A percentile compares a stretch with the other conserved stretches of the same genome.
These are phyloP conservation scores for Parapristionchus giblindavisi DNA, from an alignment of 2,888 invertebrate species.

Conservation along the genomic window DNA sequence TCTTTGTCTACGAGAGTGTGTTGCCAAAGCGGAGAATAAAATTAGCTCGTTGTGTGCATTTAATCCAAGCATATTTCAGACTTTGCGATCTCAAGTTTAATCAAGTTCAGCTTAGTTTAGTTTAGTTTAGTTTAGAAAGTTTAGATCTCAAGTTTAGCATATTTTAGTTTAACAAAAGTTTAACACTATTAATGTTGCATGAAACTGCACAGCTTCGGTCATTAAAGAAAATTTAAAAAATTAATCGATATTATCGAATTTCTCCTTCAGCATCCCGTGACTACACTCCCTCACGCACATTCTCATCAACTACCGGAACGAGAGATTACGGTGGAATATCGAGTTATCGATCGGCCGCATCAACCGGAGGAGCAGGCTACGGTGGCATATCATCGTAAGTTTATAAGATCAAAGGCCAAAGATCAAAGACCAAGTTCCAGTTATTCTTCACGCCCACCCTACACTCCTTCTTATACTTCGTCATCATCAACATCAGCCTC, in stretches of 20 bases:
- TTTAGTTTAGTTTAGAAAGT: no score
- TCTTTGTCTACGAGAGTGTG: no score
- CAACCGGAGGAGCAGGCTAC: not conserved
- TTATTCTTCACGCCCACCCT: slow-evolving; percentile 33
- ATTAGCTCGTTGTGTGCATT: no score
- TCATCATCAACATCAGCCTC: slow-evolving; percentile 4
- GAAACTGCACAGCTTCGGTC: not conserved
- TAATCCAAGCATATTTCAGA: no score
- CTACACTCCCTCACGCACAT: slow-evolving; percentile 16
- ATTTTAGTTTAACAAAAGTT: no score
- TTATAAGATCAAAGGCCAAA: not conserved
- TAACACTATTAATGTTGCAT: no score
- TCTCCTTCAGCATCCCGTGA: slow-evolving; percentile 28
- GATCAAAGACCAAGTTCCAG: not conserved
- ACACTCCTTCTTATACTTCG: slow-evolving; percentile 20
- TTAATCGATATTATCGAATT: no score
- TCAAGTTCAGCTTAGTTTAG: no score
- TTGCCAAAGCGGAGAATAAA: no score
- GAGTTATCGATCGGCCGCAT: slow-evolving; percentile 15
- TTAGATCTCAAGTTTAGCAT: no score
- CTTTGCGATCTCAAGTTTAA: no score
- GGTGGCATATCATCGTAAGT: slow-evolving; percentile 25
- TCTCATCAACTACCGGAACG: not conserved
- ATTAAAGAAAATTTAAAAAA: not conserved
- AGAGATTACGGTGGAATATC: slow-evolving; percentile 24